These are phyloP conservation scores for Drosophila equinoxialis DNA, from an alignment of 1,140 invertebrate species.

Conservation along the genomic window DNA sequence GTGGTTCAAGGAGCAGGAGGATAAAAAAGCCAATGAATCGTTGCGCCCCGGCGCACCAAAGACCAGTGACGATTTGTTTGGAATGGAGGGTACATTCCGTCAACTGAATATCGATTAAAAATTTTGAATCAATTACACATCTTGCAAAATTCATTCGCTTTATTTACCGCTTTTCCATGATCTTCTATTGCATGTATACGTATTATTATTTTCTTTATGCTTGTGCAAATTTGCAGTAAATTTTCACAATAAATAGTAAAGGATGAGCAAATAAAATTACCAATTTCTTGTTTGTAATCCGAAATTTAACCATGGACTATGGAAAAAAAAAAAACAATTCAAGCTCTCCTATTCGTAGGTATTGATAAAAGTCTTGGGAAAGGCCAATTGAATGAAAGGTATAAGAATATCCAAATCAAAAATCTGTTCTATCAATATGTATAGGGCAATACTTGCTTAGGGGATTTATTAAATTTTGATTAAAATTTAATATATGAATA, in stretches of 20 bases:
- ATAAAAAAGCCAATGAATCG: constrained; percentile 88
- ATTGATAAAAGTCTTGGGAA: too few relatives aligned
- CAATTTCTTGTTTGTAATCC: constrained; percentile 3
- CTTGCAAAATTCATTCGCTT: constrained; percentile 45
- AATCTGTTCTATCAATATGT: too few relatives aligned
- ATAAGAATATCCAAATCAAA: too few relatives aligned
- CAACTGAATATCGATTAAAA: constrained; percentile 90
- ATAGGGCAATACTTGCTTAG: too few relatives aligned
- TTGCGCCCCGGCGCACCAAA: constrained; percentile 90
- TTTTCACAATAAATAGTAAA: constrained; percentile 73
- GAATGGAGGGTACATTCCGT: constrained; percentile 91
- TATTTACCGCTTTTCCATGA: constrained; percentile 17
- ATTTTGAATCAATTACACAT: neutral
- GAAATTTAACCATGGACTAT: neutral
- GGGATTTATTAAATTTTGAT: too few relatives aligned
- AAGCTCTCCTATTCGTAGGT: too few relatives aligned
- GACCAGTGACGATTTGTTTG: constrained; percentile 91
- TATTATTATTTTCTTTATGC: constrained; percentile 25
- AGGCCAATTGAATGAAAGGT: too few relatives aligned
- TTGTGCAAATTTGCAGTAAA: constrained; percentile 45
- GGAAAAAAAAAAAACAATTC: too few relatives aligned
- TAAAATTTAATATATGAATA: too few relatives aligned
- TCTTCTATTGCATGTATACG: constrained; percentile 42
- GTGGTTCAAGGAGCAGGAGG: constrained; percentile 90
- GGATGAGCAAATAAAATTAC: constrained; percentile 56